phyloP scores from a whole-genome alignment of 2,113 vertebrate species.

The Syrmaticus mikado region DNA sequence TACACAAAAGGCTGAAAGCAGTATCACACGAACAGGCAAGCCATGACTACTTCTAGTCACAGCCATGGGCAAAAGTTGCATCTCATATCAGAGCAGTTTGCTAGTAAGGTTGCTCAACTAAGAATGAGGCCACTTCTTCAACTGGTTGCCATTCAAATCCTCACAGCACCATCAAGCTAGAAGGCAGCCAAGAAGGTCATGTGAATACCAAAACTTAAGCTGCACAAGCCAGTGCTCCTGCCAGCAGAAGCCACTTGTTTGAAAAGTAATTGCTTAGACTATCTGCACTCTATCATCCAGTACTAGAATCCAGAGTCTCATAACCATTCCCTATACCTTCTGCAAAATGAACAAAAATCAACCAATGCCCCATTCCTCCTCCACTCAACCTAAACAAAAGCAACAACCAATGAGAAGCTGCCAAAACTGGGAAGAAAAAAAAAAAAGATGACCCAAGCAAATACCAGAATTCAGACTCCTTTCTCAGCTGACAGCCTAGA shows the following conservation, averaged over 20 bases:
- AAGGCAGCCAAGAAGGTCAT: not conserved
- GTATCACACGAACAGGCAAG: rapidly evolving
- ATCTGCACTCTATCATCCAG: not conserved
- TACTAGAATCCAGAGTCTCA: not conserved
- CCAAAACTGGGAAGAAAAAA: not conserved
- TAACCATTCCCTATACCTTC: not conserved
- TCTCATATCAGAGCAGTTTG: not conserved
- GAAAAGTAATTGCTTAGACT: not conserved
- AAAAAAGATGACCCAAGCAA: not conserved
- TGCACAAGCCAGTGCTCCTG: not conserved
- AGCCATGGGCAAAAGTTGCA: not conserved
- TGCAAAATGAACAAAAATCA: not conserved
- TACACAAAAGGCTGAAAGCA: not conserved
- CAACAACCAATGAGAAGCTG: not conserved
- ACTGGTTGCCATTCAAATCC: not conserved
- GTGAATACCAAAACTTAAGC: not conserved
- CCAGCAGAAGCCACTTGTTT: not conserved
- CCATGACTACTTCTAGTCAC: not conserved
- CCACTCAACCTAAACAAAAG: not conserved
- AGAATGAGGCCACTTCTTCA: not conserved
- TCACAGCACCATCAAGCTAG: not conserved
- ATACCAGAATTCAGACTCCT: not conserved
- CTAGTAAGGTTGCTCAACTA: not conserved
- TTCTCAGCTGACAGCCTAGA: not conserved
- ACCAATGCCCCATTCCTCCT: not conserved